A percentile compares a stretch with the other conserved stretches of the same genome.
phyloP scores from a whole-genome alignment of 2,797 vertebrate genomes.

The Aphelocoma californica region DNA sequence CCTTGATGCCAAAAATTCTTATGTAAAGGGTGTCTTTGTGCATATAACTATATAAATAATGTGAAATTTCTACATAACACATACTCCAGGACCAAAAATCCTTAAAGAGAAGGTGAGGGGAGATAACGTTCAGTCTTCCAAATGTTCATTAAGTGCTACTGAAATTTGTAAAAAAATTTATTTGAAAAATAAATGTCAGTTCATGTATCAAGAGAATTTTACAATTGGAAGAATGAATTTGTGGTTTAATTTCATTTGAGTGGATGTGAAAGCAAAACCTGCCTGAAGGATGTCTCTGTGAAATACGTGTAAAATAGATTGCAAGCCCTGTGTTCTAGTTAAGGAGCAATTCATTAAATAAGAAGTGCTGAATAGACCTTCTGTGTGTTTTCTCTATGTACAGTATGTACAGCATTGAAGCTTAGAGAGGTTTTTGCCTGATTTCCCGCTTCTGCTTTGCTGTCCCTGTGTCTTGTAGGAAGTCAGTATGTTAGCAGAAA shows the following conservation, averaged over 20 bases:
- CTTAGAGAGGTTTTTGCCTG: not conserved
- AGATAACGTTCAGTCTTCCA: not conserved
- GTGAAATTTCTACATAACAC: not conserved
- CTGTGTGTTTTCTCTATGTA: not conserved
- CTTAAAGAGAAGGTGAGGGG: not conserved
- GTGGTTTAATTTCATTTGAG: not conserved
- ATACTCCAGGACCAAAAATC: not conserved
- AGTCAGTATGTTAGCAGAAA: not conserved
- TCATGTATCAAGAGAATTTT: not conserved
- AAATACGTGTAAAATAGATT: not conserved
- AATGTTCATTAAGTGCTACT: not conserved
- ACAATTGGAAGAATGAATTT: not conserved
- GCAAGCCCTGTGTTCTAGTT: not conserved
- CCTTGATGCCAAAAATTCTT: not conserved
- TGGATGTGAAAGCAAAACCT: not conserved
- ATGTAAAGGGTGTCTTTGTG: not conserved
- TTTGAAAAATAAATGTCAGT: not conserved
- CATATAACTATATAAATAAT: not conserved
- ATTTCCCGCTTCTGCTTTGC: not conserved
- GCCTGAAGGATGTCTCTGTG: not conserved
- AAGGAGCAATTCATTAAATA: not conserved
- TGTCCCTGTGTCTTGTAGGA: not conserved
- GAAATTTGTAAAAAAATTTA: not conserved
- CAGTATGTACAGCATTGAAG: not conserved
- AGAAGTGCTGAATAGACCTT: not conserved